These are phyloP conservation scores for Coenonympha arcania DNA, from an alignment of 2,888 invertebrate genomes.

Conservation along the genomic window DNA sequence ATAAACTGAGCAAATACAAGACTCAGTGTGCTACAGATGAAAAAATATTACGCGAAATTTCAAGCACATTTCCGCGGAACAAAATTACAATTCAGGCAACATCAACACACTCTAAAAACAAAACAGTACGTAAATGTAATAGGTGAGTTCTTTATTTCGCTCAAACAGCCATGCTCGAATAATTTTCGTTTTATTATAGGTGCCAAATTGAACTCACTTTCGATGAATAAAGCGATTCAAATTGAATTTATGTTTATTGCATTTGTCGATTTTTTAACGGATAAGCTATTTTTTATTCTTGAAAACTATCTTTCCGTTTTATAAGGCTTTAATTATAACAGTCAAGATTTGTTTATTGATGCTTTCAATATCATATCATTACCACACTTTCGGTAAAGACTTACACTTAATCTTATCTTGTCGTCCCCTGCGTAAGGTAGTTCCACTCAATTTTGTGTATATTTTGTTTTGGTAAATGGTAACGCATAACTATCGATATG, in stretches of 20 bases:
- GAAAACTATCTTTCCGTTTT: too few relatives aligned
- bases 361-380: too few relatives aligned
- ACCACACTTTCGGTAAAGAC: too few relatives aligned
- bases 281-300: too few relatives aligned
- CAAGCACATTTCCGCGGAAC: background rate
- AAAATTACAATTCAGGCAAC: background rate
- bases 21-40: background rate
- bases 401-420: too few relatives aligned
- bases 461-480: too few relatives aligned
- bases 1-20: conserved; percentile 3
- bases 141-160: background rate
- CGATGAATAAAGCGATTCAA: background rate
- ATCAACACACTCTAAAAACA: background rate
- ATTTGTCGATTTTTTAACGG: too few relatives aligned
- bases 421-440: too few relatives aligned
- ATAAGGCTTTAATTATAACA: too few relatives aligned
- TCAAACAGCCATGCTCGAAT: background rate
- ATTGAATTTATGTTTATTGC: background rate
- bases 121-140: background rate
- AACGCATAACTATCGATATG: too few relatives aligned
- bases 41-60: background rate
- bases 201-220: background rate
- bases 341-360: too few relatives aligned
- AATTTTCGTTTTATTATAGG: background rate
- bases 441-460: too few relatives aligned